Base-by-base conservation (phyloP, 1,140 invertebrate genomes). In the Macrotrachela quadricornifera region DNA sequence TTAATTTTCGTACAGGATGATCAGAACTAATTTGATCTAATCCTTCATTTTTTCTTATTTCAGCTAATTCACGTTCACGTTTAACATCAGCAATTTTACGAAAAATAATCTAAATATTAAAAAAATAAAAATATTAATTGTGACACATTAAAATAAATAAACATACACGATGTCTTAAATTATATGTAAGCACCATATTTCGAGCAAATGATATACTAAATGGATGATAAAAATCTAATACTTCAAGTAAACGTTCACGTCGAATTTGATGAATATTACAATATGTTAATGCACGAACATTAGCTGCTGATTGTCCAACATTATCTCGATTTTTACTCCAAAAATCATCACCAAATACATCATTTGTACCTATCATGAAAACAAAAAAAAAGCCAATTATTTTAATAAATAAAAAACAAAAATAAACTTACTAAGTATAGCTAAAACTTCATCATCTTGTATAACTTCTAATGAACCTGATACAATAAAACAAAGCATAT, bases 191-290 rank as follows among this genome's bases (percentile, higher is more conserved):
- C 51, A 94, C 80, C 56, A 99, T 78, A 74, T 97, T 99, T 63
- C 92, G 74, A 55, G 90, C 85, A 73, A 99, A 99, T 48, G 90
- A 96, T 73, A 96, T 96, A 55, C 91, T 86, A 75, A 99, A 99
- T 49, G 91, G 87, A 71, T 95, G 88, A 75, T 99, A 97, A 77
- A 97, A 99, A 70, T 95, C 88, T 45, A 99, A 77, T 58, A 99
- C 91, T 76, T 95, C 88, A 55, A 95, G 77, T 45, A 94, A 75
- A 13, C 69, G 65, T 18, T 75, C 73, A 53, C 91, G 76, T 73
- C 97, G 97, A 69, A 99, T 97, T 60, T 87, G 87, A 73, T 97
- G 92, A 61, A 99, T 76, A 77, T 97, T 92, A 75, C 92, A 97
- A 75, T 99, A 99, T 46, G 94, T 99, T 57, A 97, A 75, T 51